phyloP scores from a whole-genome alignment of 2,888 invertebrate genomes.

The Yponomeuta sedellus region DNA sequence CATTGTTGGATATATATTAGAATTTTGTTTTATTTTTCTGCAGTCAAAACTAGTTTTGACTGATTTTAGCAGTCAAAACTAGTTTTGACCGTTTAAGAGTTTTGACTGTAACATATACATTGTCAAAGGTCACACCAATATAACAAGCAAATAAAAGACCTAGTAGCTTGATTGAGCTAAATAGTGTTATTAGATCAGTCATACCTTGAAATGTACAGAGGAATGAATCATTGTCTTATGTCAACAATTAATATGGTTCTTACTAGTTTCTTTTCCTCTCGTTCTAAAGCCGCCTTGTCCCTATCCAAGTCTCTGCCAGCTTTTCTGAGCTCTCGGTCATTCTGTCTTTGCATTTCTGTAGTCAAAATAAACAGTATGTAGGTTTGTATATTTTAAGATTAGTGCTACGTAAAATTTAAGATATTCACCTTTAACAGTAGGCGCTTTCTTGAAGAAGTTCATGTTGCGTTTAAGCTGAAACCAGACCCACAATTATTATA shows the following conservation, averaged over 20 bases:
- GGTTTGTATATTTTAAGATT: neutral
- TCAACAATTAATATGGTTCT: slow-evolving; percentile 25
- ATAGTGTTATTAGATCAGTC: no score
- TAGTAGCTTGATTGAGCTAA: no score
- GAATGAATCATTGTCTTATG: neutral
- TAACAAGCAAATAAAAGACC: no score
- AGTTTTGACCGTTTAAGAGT: no score
- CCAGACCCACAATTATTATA: neutral
- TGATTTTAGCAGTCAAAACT: no score
- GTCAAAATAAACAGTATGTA: slow-evolving; percentile 20
- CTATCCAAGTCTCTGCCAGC: slow-evolving; percentile 90
- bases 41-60: no score
- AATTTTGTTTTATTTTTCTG: no score
- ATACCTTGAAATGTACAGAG: no score
- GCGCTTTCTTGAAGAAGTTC: slow-evolving; percentile 78
- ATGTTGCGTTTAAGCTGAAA: slow-evolving; percentile 28
- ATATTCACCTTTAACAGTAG: slow-evolving; percentile 77
- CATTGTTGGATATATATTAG: no score
- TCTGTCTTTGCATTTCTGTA: slow-evolving; percentile 88
- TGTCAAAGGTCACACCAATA: no score
- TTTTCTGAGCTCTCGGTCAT: slow-evolving; percentile 87
- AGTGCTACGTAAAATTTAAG: neutral
- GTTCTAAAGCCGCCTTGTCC: slow-evolving; percentile 87
- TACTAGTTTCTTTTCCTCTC: slow-evolving; percentile 93
- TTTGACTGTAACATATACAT: no score